Evolutionary conservation across 2,797 vertebrate genomes (phyloP).

Genomic region (Rhadinocentrus ornatus): DNA sequence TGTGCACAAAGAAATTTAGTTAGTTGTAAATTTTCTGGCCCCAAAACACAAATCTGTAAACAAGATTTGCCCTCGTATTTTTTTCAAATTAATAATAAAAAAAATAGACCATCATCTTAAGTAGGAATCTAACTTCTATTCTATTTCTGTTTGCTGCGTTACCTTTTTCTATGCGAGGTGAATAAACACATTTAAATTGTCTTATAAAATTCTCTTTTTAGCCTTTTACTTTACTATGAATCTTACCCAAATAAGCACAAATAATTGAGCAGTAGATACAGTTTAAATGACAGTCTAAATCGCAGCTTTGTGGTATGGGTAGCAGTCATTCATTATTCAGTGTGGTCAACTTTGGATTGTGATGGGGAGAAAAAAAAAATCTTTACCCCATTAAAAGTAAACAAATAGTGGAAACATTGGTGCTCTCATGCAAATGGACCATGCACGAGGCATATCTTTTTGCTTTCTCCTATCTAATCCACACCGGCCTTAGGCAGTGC

Average conservation of each 20-base stretch:
- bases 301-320: conserved; percentile 35
- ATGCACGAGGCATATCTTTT: conserved; percentile 71
- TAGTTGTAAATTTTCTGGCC: conserved; percentile 20
- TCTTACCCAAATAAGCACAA: conserved; percentile 62
- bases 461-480: conserved; percentile 76
- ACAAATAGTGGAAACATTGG: conserved; percentile 72
- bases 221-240: conserved; percentile 44
- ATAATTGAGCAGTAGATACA: conserved; percentile 54
- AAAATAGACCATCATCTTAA: neutral
- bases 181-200: conserved; percentile 69
- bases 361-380: conserved; percentile 18
- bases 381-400: conserved; percentile 69
- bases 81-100: conserved; percentile 22
- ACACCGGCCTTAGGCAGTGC: conserved; percentile 64
- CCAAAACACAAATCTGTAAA: neutral
- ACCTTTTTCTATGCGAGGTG: conserved; percentile 57
- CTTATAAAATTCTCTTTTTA: conserved; percentile 55
- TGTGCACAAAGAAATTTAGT: conserved; percentile 1
- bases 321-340: conserved; percentile 62
- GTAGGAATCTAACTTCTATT: conserved; percentile 57
- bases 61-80: conserved; percentile 4
- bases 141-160: neutral
- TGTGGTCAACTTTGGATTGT: conserved; percentile 59
- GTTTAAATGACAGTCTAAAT: conserved; percentile 53
- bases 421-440: conserved; percentile 69